phyloP scores from a whole-genome alignment of 2,797 vertebrate species.

The Paramormyrops hopkinsi region DNA sequence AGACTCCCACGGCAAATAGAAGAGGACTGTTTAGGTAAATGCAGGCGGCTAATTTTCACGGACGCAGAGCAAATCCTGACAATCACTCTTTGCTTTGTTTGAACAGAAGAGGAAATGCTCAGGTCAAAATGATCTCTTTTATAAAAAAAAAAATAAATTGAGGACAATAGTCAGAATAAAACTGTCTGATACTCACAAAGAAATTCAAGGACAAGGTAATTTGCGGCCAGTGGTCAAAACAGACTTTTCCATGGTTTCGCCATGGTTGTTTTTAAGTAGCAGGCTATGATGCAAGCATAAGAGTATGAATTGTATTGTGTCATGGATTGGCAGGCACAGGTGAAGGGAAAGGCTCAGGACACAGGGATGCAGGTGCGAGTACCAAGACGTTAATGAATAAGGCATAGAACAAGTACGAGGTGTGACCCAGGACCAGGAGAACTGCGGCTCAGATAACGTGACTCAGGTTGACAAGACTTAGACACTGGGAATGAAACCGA shows the following conservation, averaged over 20 bases:
- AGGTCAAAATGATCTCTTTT: not conserved
- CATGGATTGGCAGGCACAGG: not conserved
- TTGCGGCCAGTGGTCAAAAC: not conserved
- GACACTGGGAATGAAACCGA: not conserved
- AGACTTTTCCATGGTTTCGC: not conserved
- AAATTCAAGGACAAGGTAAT: not conserved
- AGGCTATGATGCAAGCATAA: not conserved
- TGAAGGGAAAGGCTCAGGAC: not conserved
- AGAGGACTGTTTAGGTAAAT: slow-evolving; percentile 34
- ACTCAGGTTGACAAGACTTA: too few species aligned
- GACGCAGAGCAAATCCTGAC: not conserved
- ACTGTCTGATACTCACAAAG: not conserved
- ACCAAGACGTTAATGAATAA: not conserved
- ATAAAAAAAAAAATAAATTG: not conserved
- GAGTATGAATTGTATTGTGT: not conserved
- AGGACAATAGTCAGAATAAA: not conserved
- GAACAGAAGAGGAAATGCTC: not conserved
- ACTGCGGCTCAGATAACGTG: not conserved
- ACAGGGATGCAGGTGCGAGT: not conserved
- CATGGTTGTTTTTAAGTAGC: not conserved
- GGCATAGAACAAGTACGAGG: not conserved
- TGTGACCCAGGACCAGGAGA: not conserved
- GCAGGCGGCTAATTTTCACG: not conserved
- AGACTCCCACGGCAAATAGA: slow-evolving; percentile 26
- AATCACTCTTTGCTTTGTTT: not conserved